A percentile compares a stretch with the other conserved stretches of the same genome.
phyloP scores from a whole-genome alignment of 2,797 vertebrate genomes.

The Lepilemur septentrionalis region DNA sequence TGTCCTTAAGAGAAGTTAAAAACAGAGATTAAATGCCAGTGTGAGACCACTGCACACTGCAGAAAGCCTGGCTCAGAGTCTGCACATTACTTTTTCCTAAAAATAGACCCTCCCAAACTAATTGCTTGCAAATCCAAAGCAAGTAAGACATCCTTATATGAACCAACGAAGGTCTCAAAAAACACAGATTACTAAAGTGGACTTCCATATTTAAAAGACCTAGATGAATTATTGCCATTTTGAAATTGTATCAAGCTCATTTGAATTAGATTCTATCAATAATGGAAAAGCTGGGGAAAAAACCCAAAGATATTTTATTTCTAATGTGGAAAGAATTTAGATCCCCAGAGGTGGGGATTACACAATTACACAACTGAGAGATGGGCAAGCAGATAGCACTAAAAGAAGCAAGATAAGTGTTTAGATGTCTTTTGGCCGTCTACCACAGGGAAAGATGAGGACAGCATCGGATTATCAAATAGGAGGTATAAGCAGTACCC shows the following conservation, averaged over 20 bases:
- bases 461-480: background rate
- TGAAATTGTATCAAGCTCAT: background rate
- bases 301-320: background rate
- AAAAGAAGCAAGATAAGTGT: background rate
- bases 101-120: background rate
- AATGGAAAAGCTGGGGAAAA: background rate
- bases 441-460: background rate
- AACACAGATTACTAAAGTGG: background rate
- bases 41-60: fast-evolving
- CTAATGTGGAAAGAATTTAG: background rate
- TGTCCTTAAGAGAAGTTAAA: background rate
- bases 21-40: background rate
- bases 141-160: background rate
- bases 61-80: background rate
- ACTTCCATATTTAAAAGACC: background rate
- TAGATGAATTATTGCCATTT: background rate
- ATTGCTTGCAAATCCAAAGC: background rate
- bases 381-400: background rate
- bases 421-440: background rate
- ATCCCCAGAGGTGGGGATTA: no score
- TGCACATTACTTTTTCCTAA: background rate
- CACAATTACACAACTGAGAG: background rate
- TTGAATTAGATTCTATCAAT: constrained; percentile 32
- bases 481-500: background rate
- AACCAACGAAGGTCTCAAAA: background rate